Conservation (phyloP, 2,797 vertebrate species). For the Acropternis orthonyx region DNA sequence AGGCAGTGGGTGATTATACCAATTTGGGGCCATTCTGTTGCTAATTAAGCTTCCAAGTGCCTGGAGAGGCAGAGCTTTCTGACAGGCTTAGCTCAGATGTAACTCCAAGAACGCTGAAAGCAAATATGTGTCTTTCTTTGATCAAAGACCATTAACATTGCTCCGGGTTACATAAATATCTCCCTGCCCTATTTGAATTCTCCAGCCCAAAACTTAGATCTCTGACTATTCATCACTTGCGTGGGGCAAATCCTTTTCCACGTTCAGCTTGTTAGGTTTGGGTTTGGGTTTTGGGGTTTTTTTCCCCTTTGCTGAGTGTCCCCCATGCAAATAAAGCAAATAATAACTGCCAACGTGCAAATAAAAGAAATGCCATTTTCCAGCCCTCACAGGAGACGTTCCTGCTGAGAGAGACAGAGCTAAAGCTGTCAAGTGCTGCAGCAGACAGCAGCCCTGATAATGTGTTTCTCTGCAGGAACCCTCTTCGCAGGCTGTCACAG, state of each 20-base stretch:
- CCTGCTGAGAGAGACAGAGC: constrained; percentile 35
- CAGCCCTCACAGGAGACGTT: not conserved
- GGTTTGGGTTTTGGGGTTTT: not conserved
- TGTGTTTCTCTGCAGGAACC: constrained; percentile 11
- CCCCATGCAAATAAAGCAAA: not conserved
- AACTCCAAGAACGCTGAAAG: constrained; percentile 21
- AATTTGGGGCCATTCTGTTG: not conserved
- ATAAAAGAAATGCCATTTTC: not conserved
- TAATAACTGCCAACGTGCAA: not conserved
- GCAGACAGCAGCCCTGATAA: not conserved
- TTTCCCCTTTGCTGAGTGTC: not conserved
- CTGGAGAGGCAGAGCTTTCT: constrained; percentile 11
- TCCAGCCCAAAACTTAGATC: not conserved
- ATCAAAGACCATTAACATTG: constrained; percentile 2
- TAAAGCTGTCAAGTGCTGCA: not conserved
- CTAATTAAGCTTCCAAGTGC: constrained; percentile 29
- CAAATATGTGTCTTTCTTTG: not conserved
- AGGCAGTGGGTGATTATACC: not conserved
- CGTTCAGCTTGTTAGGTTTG: not conserved
- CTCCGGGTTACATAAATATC: constrained; percentile 3
- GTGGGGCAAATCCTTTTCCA: constrained; percentile 16
- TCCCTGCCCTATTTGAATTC: not conserved
- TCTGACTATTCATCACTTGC: not conserved
- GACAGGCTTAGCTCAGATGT: not conserved
- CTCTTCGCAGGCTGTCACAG: not conserved